phyloP scores from a whole-genome alignment of 1,140 invertebrate species.

The Eufriesea mexicana region DNA sequence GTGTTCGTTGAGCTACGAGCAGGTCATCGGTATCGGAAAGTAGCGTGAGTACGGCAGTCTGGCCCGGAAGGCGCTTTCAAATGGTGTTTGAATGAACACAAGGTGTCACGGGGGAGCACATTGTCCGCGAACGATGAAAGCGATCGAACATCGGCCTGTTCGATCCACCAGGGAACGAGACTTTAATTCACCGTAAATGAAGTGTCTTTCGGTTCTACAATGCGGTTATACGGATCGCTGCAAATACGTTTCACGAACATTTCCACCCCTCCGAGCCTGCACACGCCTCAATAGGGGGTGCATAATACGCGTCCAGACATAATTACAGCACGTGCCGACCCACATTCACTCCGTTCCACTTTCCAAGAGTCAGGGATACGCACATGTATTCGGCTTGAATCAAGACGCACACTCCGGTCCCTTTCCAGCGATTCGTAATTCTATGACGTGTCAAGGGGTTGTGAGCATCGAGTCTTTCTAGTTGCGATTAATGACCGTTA shows the following conservation, averaged over 20 bases:
- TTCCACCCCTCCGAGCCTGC: slow-evolving; percentile 6
- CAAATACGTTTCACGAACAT: slow-evolving; percentile 28
- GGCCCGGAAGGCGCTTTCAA: slow-evolving; percentile 30
- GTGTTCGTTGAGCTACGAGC: not conserved
- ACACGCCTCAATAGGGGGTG: slow-evolving; percentile 24
- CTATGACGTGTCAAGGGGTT: not conserved
- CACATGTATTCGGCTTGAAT: not conserved
- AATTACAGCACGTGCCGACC: slow-evolving; percentile 56
- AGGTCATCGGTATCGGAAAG: not conserved
- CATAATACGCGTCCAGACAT: slow-evolving; percentile 34
- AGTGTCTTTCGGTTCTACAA: slow-evolving; percentile 49
- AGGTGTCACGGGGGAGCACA: slow-evolving; percentile 37
- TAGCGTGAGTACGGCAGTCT: not conserved
- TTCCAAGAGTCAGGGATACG: slow-evolving; percentile 25
- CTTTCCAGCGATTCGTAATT: not conserved
- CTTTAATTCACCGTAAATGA: slow-evolving; percentile 62
- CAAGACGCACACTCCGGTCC: not conserved
- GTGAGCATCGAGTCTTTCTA: not conserved
- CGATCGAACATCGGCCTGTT: slow-evolving; percentile 9
- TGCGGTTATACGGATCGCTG: slow-evolving; percentile 25
- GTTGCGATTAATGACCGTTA: not conserved
- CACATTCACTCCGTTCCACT: slow-evolving; percentile 56
- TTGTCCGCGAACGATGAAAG: slow-evolving; percentile 48
- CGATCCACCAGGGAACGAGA: slow-evolving; percentile 28
- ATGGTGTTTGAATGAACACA: slow-evolving; percentile 18